A percentile compares a stretch with the other conserved stretches of the same genome.
phyloP scores from a whole-genome alignment of 2,113 vertebrate species.

The Brachionichthys hirsutus region DNA sequence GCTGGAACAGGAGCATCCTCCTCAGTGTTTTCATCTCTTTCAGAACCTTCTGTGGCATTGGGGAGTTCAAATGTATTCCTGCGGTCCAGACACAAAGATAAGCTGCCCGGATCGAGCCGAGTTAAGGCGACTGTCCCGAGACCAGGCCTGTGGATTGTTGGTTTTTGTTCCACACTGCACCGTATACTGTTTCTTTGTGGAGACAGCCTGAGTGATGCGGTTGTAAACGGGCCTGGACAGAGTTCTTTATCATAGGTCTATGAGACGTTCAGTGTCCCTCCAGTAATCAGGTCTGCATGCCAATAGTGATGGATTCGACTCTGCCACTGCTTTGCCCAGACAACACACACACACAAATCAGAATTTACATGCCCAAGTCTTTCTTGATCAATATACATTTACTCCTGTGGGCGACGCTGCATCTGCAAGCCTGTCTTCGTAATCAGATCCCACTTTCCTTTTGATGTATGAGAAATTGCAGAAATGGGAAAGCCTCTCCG shows the following conservation, averaged over 20 bases:
- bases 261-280: constrained; percentile 71
- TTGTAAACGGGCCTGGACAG: constrained; percentile 71
- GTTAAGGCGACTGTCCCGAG: constrained; percentile 41
- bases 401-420: constrained; percentile 58
- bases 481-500: constrained; percentile 21
- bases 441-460: constrained; percentile 59
- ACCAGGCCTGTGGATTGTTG: constrained; percentile 4
- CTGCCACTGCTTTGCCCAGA: constrained; percentile 42
- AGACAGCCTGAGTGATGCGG: constrained; percentile 74
- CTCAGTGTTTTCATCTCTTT: no score
- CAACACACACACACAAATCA: constrained; percentile 67
- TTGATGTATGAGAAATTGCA: constrained; percentile 50
- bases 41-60: constrained; percentile 7
- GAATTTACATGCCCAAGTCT: constrained; percentile 72
- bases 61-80: constrained; percentile 19
- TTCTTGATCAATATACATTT: constrained; percentile 78
- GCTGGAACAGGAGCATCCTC: no score
- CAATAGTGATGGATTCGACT: constrained; percentile 80
- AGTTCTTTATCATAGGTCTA: constrained; percentile 76
- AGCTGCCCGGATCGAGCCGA: constrained; percentile 24
- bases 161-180: constrained; percentile 4
- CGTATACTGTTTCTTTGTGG: constrained; percentile 46
- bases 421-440: constrained; percentile 41
- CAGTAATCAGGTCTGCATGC: constrained; percentile 77
- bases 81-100: constrained; percentile 6